Evolutionary conservation across 2,797 vertebrate species (phyloP).

Genomic region (Apogon hyalosoma): DNA sequence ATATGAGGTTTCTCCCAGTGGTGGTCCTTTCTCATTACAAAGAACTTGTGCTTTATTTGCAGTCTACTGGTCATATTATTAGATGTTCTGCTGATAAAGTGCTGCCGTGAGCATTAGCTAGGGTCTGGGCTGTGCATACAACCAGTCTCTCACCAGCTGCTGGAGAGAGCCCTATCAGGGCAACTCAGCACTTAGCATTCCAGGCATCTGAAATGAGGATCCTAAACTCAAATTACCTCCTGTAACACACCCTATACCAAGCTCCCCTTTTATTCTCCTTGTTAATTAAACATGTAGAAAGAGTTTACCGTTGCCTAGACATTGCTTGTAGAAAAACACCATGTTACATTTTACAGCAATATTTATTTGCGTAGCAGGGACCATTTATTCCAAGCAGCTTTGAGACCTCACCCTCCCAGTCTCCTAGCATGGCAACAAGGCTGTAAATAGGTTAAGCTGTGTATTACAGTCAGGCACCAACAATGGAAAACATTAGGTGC

Average conservation of each 20-base stretch:
- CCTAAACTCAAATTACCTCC: conserved; percentile 73
- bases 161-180: conserved; percentile 46
- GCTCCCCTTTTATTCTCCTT: conserved; percentile 64
- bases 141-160: conserved; percentile 71
- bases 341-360: conserved; percentile 73
- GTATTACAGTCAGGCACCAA: conserved; percentile 53
- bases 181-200: conserved; percentile 72
- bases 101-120: conserved; percentile 60
- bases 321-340: conserved; percentile 56
- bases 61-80: conserved; percentile 57
- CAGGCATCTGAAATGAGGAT: conserved; percentile 71
- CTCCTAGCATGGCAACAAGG: conserved; percentile 58
- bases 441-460: conserved; percentile 67
- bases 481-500: conserved; percentile 64
- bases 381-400: conserved; percentile 58
- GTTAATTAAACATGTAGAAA: conserved; percentile 81
- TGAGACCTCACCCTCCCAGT: conserved; percentile 40
- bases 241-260: conserved; percentile 41
- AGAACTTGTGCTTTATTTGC: conserved; percentile 57
- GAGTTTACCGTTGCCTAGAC: conserved; percentile 66
- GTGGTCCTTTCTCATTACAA: conserved; percentile 46
- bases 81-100: conserved; percentile 70
- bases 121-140: conserved; percentile 61
- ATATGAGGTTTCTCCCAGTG: conserved; percentile 21
- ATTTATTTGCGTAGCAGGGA: conserved; percentile 77